Conservation (phyloP, 2,888 invertebrate genomes). For the Theretra japonica region DNA sequence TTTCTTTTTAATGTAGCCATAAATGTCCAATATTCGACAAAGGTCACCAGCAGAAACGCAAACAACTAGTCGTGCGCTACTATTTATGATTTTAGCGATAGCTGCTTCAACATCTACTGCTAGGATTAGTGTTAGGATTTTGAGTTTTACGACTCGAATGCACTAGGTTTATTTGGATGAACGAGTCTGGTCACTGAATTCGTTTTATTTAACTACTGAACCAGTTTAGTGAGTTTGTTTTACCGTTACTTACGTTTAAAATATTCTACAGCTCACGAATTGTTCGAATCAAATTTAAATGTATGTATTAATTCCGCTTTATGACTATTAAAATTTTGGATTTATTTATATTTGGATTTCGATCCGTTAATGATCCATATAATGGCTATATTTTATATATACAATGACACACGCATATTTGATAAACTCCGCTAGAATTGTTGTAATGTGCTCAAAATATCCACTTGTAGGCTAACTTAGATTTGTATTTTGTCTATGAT, state of each 20-base stretch:
- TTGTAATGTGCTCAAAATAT: too few species aligned
- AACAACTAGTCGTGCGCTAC: too few species aligned
- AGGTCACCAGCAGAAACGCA: too few species aligned
- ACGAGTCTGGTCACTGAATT: neutral
- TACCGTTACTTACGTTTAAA: neutral
- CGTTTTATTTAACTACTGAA: constrained; percentile 15
- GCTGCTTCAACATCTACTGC: neutral
- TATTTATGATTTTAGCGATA: too few species aligned
- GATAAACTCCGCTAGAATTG: too few species aligned
- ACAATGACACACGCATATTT: too few species aligned
- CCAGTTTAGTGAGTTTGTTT: constrained; percentile 11
- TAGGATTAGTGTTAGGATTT: neutral
- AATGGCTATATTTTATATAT: too few species aligned
- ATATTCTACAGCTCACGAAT: constrained; percentile 10
- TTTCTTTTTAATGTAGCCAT: too few species aligned
- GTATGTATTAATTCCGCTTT: neutral
- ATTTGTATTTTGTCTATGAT: too few species aligned
- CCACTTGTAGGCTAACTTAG: too few species aligned
- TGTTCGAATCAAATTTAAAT: neutral
- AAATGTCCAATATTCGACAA: too few species aligned
- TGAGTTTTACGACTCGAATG: neutral
- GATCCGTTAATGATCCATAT: neutral
- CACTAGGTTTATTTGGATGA: neutral
- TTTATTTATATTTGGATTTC: too few species aligned
- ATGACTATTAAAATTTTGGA: neutral